A percentile compares a stretch with the other conserved stretches of the same genome.
These are phyloP conservation scores for Amblyjoppa fuscipennis DNA, from an alignment of 2,888 invertebrate species.

Conservation along the genomic window DNA sequence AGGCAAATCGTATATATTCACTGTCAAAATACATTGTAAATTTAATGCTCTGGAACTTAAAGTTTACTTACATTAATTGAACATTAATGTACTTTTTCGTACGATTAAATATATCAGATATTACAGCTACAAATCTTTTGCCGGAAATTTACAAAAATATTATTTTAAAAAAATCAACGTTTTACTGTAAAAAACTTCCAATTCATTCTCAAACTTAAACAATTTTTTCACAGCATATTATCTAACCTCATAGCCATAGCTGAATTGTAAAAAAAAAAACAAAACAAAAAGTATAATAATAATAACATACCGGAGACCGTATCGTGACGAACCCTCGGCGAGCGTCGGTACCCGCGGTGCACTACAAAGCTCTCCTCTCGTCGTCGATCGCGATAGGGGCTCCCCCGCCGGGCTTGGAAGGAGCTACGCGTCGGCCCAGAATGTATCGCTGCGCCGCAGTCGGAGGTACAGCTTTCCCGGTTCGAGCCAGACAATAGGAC, in stretches of 20 bases:
- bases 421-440: constrained; percentile 39
- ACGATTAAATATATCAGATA: too few relatives aligned
- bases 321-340: constrained; percentile 3
- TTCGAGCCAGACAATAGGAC: constrained; percentile 79
- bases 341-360: neutral
- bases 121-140: too few relatives aligned
- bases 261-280: neutral
- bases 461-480: constrained; percentile 60
- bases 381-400: constrained; percentile 37
- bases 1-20: too few relatives aligned
- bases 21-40: too few relatives aligned
- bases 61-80: too few relatives aligned
- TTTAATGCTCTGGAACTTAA: too few relatives aligned
- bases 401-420: constrained; percentile 8
- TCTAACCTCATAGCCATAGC: neutral
- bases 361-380: constrained; percentile 19
- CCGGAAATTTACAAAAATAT: too few relatives aligned
- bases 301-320: constrained; percentile 10
- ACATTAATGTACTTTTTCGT: too few relatives aligned
- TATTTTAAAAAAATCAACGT: too few relatives aligned
- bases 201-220: too few relatives aligned
- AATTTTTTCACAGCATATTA: neutral
- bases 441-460: constrained; percentile 19
- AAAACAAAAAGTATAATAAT: neutral
- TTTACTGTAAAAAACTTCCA: too few relatives aligned